Conservation (phyloP, 2,113 vertebrate species). For the Scomber japonicus region DNA sequence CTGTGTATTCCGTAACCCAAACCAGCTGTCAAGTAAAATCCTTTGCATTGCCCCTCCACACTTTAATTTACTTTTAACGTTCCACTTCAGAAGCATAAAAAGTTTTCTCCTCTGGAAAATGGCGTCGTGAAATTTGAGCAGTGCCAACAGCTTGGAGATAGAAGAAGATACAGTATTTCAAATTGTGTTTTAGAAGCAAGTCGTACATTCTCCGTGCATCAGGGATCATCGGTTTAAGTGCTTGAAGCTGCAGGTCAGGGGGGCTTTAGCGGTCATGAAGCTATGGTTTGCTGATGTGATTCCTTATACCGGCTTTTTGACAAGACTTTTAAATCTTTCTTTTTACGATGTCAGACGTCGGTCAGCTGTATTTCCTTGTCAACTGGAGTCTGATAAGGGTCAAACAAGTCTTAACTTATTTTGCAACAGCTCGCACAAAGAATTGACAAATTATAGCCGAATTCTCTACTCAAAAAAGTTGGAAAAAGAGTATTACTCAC, state of each 20-base stretch:
- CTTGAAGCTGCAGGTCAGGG: not conserved
- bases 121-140: slow-evolving; percentile 23
- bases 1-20: slow-evolving; percentile 48
- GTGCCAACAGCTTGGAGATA: slow-evolving; percentile 7
- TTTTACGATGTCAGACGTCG: too few species aligned
- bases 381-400: too few species aligned
- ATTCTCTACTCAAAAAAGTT: too few species aligned
- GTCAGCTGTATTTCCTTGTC: too few species aligned
- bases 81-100: slow-evolving; percentile 24
- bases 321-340: too few species aligned
- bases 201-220: not conserved
- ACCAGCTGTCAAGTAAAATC: slow-evolving; percentile 53
- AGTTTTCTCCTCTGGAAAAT: not conserved
- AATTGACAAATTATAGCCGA: too few species aligned
- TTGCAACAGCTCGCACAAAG: too few species aligned
- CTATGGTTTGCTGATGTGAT: too few species aligned
- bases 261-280: not conserved
- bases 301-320: too few species aligned
- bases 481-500: too few species aligned
- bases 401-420: too few species aligned
- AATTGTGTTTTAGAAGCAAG: not conserved
- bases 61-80: slow-evolving; percentile 56
- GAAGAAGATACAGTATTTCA: not conserved
- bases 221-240: not conserved
- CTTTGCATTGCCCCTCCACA: slow-evolving; percentile 40